These are phyloP conservation scores for Drosophila lowei DNA, from an alignment of 1,140 invertebrate genomes.

Conservation along the genomic window DNA sequence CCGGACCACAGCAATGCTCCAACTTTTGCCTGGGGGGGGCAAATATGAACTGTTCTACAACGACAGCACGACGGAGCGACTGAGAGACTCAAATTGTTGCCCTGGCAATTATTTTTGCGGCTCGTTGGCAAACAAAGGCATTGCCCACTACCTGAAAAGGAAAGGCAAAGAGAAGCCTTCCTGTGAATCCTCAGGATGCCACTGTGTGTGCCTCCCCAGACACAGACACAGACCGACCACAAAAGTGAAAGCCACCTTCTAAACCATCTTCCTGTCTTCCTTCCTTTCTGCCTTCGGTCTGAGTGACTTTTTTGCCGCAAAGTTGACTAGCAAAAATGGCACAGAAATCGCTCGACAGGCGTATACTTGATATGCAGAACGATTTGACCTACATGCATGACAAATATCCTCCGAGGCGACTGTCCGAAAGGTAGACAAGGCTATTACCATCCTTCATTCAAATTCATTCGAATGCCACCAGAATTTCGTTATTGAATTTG, in stretches of 20 bases:
- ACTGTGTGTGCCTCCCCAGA: conserved; percentile 9
- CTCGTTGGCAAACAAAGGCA: conserved; percentile 45
- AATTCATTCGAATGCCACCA: conserved; percentile 26
- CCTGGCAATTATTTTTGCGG: conserved; percentile 65
- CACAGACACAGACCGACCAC: conserved; percentile 19
- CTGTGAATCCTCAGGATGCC: conserved; percentile 3
- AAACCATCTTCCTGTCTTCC: conserved; percentile 31
- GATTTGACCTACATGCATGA: conserved; percentile 70
- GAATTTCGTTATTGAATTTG: conserved; percentile 63
- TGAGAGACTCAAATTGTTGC: conserved; percentile 20
- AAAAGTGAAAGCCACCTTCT: conserved; percentile 36
- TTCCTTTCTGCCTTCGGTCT: conserved; percentile 24
- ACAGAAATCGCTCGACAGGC: conserved; percentile 55
- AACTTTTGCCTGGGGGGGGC: conserved; percentile 3
- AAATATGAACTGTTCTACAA: conserved; percentile 36
- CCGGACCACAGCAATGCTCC: conserved; percentile 16
- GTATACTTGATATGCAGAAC: conserved; percentile 65
- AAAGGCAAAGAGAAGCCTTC: conserved; percentile 8
- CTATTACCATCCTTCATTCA: conserved; percentile 62
- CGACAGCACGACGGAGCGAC: neutral
- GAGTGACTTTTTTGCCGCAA: conserved; percentile 30
- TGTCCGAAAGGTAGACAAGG: conserved; percentile 17
- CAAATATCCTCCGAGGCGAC: conserved; percentile 22
- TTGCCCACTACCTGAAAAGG: conserved; percentile 7
- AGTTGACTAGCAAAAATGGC: conserved; percentile 74